phyloP scores from a whole-genome alignment of 2,888 invertebrate genomes.

The Trichopria drosophilae region DNA sequence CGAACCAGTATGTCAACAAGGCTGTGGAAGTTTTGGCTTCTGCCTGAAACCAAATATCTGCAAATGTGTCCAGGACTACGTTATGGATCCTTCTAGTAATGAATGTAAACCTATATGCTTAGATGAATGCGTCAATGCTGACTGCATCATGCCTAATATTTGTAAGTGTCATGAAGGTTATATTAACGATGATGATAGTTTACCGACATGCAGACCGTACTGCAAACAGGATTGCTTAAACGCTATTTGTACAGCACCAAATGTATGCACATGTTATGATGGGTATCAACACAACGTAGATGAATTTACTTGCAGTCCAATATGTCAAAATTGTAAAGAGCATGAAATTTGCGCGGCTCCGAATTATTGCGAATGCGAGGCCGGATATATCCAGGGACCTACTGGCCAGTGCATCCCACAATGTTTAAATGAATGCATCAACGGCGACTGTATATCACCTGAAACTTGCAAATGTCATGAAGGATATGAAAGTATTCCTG shows the following conservation, averaged over 20 bases:
- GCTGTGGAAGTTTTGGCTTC: conserved; percentile 64
- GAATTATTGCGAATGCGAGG: conserved; percentile 71
- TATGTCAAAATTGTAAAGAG: conserved; percentile 72
- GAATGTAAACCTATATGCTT: conserved; percentile 52
- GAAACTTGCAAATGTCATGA: conserved; percentile 55
- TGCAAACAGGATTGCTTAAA: conserved; percentile 48
- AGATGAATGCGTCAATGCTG: conserved; percentile 48
- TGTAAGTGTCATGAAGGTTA: conserved; percentile 45
- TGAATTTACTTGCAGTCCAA: conserved; percentile 53
- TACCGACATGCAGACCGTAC: conserved; percentile 56
- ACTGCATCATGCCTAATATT: conserved; percentile 40
- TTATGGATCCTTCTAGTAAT: conserved; percentile 59
- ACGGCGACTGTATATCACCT: conserved; percentile 53
- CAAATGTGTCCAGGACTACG: conserved; percentile 69
- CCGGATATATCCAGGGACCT: too few relatives aligned
- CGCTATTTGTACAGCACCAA: conserved; percentile 42
- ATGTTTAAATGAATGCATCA: too few relatives aligned
- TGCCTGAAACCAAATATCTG: conserved; percentile 75
- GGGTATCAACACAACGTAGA: conserved; percentile 39
- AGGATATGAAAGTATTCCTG: conserved; percentile 23
- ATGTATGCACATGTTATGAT: conserved; percentile 38
- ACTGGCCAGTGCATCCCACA: too few relatives aligned
- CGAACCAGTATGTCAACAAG: conserved; percentile 65
- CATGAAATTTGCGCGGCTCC: conserved; percentile 66
- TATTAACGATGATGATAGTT: conserved; percentile 31